Base-by-base conservation (phyloP, 2,797 vertebrate species). In the Lithobates sylvaticus region DNA sequence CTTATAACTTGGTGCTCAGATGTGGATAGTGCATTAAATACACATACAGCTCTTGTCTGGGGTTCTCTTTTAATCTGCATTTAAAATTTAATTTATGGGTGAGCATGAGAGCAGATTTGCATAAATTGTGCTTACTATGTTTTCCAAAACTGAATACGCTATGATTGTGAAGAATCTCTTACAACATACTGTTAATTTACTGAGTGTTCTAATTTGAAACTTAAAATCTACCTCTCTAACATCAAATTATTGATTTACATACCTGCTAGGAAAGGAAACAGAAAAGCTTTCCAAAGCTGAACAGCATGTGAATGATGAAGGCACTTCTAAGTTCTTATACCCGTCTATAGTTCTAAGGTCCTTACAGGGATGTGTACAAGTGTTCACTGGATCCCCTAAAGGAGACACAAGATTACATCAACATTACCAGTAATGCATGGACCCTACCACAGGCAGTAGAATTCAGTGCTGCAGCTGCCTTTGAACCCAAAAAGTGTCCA, bases 221-320 rank as follows among this genome's bases (percentile, higher is more conserved):
- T 18, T 54, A 5, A 61, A 23, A 23, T 61, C 21, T 61, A 61
- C 54, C 7, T 61, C 5, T 23, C 18, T 9, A 29, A 70, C 23
- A 34, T 42, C 15, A 13, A 58, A 58, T 12, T 34, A 61, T 6
- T 39, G 7, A 26, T 67, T 21, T 27, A 78, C 70, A 32, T 78
- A 87, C 85, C 81, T 10, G 23, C 64, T 29, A 68, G 18, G 1
- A 50, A 39, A 29, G 29, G 39, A 32, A 39, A 73, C 16, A 74
- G 29, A 9, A 5, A 74, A 29, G 21, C 50, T 54, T 47, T 27
- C 3, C 10, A 47, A 10, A 32, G 80, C 42, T 67, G 72, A 61
- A 27, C 54, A 42, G 42, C 36, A 10, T 21, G n/a, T 83, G 36
- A 23, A 29, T 34, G 80, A 39, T 18, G 70, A 15, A 18, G 18